These are phyloP conservation scores for Coryphaenoides rupestris DNA, from an alignment of 2,113 vertebrate species.

Conservation along the genomic window DNA sequence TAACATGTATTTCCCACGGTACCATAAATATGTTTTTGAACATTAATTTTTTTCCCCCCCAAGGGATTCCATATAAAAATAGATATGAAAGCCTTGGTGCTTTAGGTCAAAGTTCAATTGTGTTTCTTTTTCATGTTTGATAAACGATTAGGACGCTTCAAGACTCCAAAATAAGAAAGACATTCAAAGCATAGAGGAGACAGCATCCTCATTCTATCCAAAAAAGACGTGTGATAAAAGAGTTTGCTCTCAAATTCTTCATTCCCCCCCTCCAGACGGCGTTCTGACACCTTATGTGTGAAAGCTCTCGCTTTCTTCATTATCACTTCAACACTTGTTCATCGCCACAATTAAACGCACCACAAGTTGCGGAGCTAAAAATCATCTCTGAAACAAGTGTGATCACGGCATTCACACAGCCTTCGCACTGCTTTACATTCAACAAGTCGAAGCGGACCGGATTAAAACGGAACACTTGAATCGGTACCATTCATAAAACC, in stretches of 20 bases:
- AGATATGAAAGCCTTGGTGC: background rate
- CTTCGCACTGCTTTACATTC: too few relatives aligned
- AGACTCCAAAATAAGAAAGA: background rate
- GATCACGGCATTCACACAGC: too few relatives aligned
- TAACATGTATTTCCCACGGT: too few relatives aligned
- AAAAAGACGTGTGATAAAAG: background rate
- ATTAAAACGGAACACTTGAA: slow-evolving; percentile 13
- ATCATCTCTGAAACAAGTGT: too few relatives aligned
- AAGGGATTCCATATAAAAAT: background rate
- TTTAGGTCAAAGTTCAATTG: background rate
- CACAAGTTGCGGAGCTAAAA: background rate
- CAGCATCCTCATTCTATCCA: slow-evolving; percentile 4
- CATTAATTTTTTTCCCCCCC: too few relatives aligned
- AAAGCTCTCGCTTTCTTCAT: slow-evolving; percentile 15
- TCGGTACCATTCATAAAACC: slow-evolving; percentile 26
- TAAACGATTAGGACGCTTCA: background rate
- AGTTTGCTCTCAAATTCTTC: background rate
- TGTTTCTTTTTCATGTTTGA: background rate
- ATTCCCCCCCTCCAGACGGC: background rate
- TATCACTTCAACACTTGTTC: slow-evolving; percentile 20
- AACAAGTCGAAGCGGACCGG: too few relatives aligned
- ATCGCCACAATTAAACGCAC: slow-evolving; percentile 12
- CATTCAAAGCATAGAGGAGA: background rate
- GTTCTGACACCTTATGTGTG: slow-evolving; percentile 12
- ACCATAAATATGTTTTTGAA: too few relatives aligned